These are phyloP conservation scores for Sebastes steindachneri DNA, from an alignment of 2,797 vertebrate species.

Conservation along the genomic window DNA sequence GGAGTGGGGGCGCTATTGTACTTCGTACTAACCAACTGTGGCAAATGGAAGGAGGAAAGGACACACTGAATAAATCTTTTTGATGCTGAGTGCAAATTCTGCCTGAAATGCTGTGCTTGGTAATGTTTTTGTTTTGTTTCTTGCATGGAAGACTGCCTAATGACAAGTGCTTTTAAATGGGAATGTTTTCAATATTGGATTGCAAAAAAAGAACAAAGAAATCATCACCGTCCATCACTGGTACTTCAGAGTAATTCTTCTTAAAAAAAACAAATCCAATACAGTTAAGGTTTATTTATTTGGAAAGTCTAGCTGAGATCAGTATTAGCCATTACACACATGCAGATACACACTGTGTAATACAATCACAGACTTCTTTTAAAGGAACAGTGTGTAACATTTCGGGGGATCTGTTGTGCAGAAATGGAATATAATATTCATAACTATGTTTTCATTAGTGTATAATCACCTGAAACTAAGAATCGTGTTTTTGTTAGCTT, in stretches of 20 bases:
- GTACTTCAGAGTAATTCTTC: not conserved
- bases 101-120: not conserved
- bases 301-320: not conserved
- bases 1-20: conserved; percentile 61
- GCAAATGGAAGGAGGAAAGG: not conserved
- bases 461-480: too few relatives aligned
- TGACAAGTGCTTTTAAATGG: not conserved
- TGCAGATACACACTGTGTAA: not conserved
- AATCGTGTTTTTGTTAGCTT: too few relatives aligned
- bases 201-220: not conserved
- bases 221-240: not conserved
- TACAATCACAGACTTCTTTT: not conserved
- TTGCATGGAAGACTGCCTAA: not conserved
- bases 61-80: conserved; percentile 4
- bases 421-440: too few relatives aligned
- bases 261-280: not conserved
- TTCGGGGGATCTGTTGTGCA: too few relatives aligned
- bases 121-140: not conserved
- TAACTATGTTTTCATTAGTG: too few relatives aligned
- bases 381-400: too few relatives aligned
- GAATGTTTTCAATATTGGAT: not conserved
- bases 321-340: not conserved
- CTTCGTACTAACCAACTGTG: conserved; percentile 20
- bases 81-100: conserved; percentile 23
- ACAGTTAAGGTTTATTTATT: not conserved